phyloP scores from a whole-genome alignment of 2,113 vertebrate genomes.

The Dicentrarchus labrax region DNA sequence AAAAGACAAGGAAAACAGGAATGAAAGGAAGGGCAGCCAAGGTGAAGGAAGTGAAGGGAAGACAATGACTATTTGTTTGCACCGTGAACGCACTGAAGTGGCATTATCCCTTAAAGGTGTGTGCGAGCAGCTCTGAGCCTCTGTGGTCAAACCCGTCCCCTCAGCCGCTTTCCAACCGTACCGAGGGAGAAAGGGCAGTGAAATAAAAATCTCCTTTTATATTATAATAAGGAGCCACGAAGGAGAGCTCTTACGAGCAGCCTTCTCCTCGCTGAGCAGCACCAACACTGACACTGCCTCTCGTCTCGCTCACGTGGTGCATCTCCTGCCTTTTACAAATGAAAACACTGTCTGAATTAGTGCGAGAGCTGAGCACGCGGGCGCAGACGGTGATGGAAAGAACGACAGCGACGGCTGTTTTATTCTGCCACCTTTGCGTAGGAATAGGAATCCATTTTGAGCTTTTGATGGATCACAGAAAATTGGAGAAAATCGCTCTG shows the following conservation, averaged over 20 bases:
- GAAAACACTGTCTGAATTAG: constrained; percentile 29
- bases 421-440: constrained; percentile 29
- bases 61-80: neutral
- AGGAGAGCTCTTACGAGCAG: constrained; percentile 8
- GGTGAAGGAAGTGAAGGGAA: neutral
- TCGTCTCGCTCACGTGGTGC: constrained; percentile 9
- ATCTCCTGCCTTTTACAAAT: constrained; percentile 8
- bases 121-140: neutral
- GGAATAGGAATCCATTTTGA: constrained; percentile 50
- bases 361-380: neutral
- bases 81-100: neutral
- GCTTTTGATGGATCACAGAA: constrained; percentile 49
- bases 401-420: constrained; percentile 29
- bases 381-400: constrained; percentile 20
- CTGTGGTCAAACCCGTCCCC: neutral
- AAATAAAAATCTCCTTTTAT: constrained; percentile 23
- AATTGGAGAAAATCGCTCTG: constrained; percentile 62
- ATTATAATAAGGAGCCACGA: constrained; percentile 27
- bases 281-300: neutral
- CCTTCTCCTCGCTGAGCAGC: neutral
- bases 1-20: neutral
- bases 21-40: neutral
- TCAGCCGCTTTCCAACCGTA: neutral
- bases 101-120: neutral
- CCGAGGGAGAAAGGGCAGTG: neutral